These are phyloP conservation scores for Saturnia japonica DNA, from an alignment of 2,888 invertebrate genomes.

Conservation along the genomic window DNA sequence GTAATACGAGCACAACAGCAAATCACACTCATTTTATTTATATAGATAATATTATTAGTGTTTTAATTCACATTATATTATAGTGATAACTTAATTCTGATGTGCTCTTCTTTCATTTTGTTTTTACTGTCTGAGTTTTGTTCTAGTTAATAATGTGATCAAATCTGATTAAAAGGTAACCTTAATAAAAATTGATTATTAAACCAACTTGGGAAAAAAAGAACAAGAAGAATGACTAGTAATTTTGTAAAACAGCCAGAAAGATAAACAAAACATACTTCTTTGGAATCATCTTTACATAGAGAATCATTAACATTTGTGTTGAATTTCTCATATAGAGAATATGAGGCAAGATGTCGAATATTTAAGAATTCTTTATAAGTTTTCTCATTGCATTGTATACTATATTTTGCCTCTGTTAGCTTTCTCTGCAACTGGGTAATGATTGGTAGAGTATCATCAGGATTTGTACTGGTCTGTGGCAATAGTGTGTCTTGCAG, in stretches of 20 bases:
- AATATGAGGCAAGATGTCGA: slow-evolving; percentile 53
- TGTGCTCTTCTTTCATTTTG: no score
- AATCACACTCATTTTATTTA: no score
- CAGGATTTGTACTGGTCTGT: slow-evolving; percentile 18
- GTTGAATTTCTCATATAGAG: slow-evolving; percentile 46
- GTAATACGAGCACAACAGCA: no score
- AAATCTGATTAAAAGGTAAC: no score
- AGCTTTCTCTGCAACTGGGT: slow-evolving; percentile 58
- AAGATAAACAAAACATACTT: slow-evolving; percentile 39
- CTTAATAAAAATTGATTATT: no score
- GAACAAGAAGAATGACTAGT: neutral
- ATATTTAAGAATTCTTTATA: slow-evolving; percentile 49
- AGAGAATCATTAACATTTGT: slow-evolving; percentile 46
- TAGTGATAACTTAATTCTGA: no score
- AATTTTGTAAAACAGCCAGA: neutral
- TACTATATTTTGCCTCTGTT: slow-evolving; percentile 56
- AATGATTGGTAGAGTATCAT: slow-evolving; percentile 46
- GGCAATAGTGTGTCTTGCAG: slow-evolving; percentile 31
- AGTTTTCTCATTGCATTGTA: slow-evolving; percentile 53
- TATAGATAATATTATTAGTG: no score
- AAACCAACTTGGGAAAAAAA: neutral
- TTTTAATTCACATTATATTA: no score
- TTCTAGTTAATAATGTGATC: no score
- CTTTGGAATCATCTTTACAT: slow-evolving; percentile 38
- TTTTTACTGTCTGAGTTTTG: no score